Conservation (phyloP, 2,113 vertebrate species). For the Aramus guarauna region DNA sequence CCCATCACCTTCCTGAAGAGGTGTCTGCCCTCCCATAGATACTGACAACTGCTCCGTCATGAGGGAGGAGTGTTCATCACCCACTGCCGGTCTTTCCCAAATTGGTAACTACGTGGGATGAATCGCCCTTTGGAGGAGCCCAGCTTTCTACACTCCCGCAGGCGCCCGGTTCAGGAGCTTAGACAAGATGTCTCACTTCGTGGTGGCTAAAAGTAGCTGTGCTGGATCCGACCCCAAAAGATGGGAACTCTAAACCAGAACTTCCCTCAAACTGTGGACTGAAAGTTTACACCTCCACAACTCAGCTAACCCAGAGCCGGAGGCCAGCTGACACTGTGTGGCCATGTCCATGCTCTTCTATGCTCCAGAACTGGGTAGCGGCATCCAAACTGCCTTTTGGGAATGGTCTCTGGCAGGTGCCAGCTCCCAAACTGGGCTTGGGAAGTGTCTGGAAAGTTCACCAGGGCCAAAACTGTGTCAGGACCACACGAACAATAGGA, state of each 20-base stretch:
- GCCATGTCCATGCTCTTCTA: neutral
- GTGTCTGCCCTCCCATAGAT: neutral
- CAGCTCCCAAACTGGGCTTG: neutral
- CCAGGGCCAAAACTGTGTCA: neutral
- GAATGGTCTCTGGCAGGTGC: neutral
- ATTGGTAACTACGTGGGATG: neutral
- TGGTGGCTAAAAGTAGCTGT: neutral
- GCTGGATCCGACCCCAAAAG: neutral
- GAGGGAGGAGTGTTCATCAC: neutral
- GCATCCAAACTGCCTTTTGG: neutral
- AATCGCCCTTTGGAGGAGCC: neutral
- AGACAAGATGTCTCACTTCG: neutral
- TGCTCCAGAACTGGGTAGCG: neutral
- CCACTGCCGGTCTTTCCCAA: neutral
- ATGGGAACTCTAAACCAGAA: neutral
- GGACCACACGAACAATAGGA: neutral
- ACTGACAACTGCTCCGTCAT: fast-evolving
- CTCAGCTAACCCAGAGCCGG: neutral
- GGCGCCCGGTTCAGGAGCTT: neutral
- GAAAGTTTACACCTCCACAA: neutral
- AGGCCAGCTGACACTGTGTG: neutral
- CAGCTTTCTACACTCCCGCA: neutral
- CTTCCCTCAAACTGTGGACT: neutral
- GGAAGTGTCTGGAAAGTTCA: neutral
- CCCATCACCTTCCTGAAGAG: neutral